Conservation (phyloP, 2,888 invertebrate genomes). For the Parochlus steinenii region DNA sequence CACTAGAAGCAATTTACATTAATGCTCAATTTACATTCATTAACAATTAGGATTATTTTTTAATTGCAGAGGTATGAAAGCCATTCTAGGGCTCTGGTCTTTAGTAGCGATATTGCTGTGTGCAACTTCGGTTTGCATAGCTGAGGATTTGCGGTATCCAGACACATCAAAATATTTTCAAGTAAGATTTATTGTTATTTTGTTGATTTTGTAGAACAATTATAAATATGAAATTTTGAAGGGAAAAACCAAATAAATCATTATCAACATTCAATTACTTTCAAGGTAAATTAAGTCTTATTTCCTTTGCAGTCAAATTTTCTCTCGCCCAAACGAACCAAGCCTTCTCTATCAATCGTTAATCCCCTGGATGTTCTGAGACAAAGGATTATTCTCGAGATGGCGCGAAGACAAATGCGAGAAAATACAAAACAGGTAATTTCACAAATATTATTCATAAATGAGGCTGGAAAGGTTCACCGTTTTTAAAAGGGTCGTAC, state of each 20-base stretch:
- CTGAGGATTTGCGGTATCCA: conserved; percentile 24
- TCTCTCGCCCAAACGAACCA: conserved; percentile 40
- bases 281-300: too few relatives aligned
- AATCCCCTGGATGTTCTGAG: conserved; percentile 76
- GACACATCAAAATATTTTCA: conserved; percentile 15
- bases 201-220: too few relatives aligned
- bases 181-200: too few relatives aligned
- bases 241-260: too few relatives aligned
- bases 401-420: conserved; percentile 65
- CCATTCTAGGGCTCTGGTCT: conserved; percentile 30
- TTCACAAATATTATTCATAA: too few relatives aligned
- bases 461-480: too few relatives aligned
- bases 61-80: conserved; percentile 26
- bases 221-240: too few relatives aligned
- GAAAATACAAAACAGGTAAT: conserved; percentile 43
- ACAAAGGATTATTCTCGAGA: conserved; percentile 62
- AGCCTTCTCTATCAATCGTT: conserved; percentile 65
- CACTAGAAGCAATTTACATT: too few relatives aligned
- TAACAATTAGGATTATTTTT: too few relatives aligned
- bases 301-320: conserved; percentile 24
- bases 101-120: conserved; percentile 26
- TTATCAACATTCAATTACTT: too few relatives aligned
- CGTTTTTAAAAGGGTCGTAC: too few relatives aligned
- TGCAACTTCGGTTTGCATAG: conserved; percentile 25
- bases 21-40: too few relatives aligned